Base-by-base conservation (phyloP, 2,888 invertebrate species). In the Lagria hirta region DNA sequence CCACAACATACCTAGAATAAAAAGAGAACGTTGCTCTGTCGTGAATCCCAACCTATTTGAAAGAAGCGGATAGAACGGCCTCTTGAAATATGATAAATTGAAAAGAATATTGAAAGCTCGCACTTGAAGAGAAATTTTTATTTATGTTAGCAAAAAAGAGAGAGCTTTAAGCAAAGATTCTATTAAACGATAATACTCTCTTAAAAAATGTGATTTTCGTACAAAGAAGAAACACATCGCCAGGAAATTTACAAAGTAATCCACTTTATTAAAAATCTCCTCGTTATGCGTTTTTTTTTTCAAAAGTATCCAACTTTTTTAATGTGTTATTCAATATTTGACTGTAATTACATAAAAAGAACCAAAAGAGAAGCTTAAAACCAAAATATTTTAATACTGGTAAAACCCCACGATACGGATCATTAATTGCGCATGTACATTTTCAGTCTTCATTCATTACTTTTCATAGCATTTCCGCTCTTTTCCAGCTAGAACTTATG, bases 81-180 rank as follows among this genome's bases (percentile, higher is more conserved):
- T 43, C 30, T 30, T 29, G 28, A 43, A 44, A 43, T 38, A 44
- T 44, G 44, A 44, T 44, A 44, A 44, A 44, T 44, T 44, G 44
- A 20, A 26, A 15, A 27, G 30, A 44, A 44, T 44, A 38, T 44
- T 44, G 44, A 44, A 44, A 44, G 44, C 38, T 37, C 32, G 24
- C 44, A 44, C 44, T 44, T 33, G 30, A n/a, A 38, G 22, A 32
- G 38, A 37, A 26, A 37, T 43, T 38, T 38, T 44, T 37, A 38
- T 38, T 44, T 38, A 37, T 38, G 33, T 23, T 35, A 17, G 42
- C 28, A 37, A 42, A 45, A 42, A 13, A n/a, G n/a, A 42, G 33
- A 36, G 41, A 42, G 47, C 47, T 47, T 43, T 33, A 22, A 33
- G 33, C 33, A 34, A 37, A 42, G 47, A 47, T 47, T 47, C 43